Evolutionary conservation across 2,888 invertebrate genomes (phyloP).

Genomic region (Rhamnusium bicolor): DNA sequence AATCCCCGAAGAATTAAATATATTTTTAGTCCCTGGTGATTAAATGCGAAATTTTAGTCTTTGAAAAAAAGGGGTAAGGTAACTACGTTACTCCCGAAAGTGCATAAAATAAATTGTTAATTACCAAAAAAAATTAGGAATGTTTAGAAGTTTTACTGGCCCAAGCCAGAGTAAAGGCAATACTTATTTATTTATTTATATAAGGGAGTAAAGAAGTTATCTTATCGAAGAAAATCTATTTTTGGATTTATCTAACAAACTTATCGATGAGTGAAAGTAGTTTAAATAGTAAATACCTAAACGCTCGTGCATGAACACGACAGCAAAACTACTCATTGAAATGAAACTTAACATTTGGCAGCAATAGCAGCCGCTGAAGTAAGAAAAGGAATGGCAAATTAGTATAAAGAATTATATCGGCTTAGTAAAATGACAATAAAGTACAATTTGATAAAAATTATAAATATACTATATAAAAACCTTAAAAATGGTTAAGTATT

Average conservation of each 20-base stretch:
- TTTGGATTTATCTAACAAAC: not conserved
- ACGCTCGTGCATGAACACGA: not conserved
- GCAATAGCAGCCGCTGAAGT: not conserved
- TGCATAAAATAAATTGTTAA: too few species aligned
- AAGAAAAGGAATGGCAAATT: not conserved
- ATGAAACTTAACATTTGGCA: not conserved
- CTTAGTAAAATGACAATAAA: not conserved
- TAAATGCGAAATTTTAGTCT: too few species aligned
- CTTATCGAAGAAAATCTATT: not conserved
- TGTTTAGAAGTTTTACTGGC: too few species aligned
- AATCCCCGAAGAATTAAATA: too few species aligned
- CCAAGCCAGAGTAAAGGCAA: too few species aligned
- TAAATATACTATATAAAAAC: not conserved
- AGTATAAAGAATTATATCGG: not conserved
- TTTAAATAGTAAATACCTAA: not conserved
- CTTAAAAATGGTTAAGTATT: not conserved
- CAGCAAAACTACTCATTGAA: not conserved
- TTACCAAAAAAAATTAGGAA: too few species aligned
- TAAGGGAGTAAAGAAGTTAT: too few species aligned
- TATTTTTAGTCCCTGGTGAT: too few species aligned
- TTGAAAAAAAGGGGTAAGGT: too few species aligned
- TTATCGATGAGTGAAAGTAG: not conserved
- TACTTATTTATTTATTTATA: too few species aligned
- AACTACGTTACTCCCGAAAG: too few species aligned
- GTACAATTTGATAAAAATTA: not conserved